Conservation (phyloP, 1,140 invertebrate species). For the Bombus sylvicola region DNA sequence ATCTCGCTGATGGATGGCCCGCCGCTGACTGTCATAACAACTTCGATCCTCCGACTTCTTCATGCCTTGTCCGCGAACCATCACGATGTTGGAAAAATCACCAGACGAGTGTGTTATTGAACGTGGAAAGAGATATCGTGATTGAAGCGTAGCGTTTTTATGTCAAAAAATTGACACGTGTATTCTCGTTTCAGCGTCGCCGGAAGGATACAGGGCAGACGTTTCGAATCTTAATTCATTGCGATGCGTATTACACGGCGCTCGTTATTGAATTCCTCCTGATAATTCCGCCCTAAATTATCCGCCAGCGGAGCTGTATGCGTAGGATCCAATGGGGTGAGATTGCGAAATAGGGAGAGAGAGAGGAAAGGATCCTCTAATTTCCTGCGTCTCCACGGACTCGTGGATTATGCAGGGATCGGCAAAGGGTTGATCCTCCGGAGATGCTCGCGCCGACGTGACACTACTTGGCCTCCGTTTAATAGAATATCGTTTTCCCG, state of each 20-base stretch:
- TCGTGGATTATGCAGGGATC: slow-evolving; percentile 81
- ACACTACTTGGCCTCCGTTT: slow-evolving; percentile 76
- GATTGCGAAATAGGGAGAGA: background rate
- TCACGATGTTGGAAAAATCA: slow-evolving; percentile 31
- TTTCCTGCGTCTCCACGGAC: slow-evolving; percentile 80
- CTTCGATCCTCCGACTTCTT: slow-evolving; percentile 58
- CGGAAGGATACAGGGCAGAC: no score
- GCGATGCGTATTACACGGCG: slow-evolving; percentile 74
- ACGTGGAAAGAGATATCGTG: background rate
- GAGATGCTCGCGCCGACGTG: slow-evolving; percentile 78
- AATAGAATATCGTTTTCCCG: slow-evolving; percentile 78
- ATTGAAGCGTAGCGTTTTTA: background rate
- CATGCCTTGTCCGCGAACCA: slow-evolving; percentile 22
- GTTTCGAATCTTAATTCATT: slow-evolving; percentile 78
- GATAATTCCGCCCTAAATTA: slow-evolving; percentile 82
- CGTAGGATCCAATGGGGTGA: background rate
- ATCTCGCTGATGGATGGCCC: slow-evolving; percentile 81
- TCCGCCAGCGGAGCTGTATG: slow-evolving; percentile 35
- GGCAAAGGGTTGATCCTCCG: slow-evolving; percentile 81
- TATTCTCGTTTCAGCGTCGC: no score
- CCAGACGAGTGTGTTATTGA: slow-evolving; percentile 23
- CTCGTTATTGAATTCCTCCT: slow-evolving; percentile 80
- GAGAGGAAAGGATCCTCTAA: slow-evolving; percentile 73
- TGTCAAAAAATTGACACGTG: background rate
- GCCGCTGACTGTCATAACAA: slow-evolving; percentile 83